Evolutionary conservation across 2,797 vertebrate species (phyloP), one percentile per base, ranked within the genome.

Genomic region (Notoglanidium macrostoma): DNA sequence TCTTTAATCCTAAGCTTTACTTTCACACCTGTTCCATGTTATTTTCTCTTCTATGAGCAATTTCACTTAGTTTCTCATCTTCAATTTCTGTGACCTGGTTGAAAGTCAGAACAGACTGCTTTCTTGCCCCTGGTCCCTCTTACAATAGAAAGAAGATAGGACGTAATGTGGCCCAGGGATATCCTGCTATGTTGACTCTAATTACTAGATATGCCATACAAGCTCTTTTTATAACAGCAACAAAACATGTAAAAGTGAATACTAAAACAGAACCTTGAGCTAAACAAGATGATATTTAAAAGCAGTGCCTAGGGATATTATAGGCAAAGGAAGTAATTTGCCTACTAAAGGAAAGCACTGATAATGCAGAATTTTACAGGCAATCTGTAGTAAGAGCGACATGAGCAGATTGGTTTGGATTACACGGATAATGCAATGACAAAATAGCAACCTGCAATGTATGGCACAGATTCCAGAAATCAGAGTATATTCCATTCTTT

Each of bases 151-250:
- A 88, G 57, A 29, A 19, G n/a, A 74, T 61, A 90, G 86, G 87
- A 87, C 72, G 23, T 74, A 76, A 73, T 55, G 19, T 49, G 23
- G 46, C 89, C 84, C 65, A 73, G 49, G 81, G 89, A 85, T 85
- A 57, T 67, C 51, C 63, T 44, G 63, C 63, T 44, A 70, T 51
- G 83, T 86, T 89, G 65, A 83, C 86, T 89, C 84, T 90, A 80
- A 89, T 91, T 91, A 91, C 74, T 54, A 84, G 49, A 85, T 70
- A 26, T 87, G 85, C 79, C 86, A 83, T 86, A 87, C 83, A 82
- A 54, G 49, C 80, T 86, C 82, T 87, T 89, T 86, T 83, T 89
- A 83, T 84, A 79, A 88, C 85, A 82, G 90, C 79, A 91, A 87
- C 86, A 87, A 88, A 88, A 83, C 61, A 87, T 82, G 57, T 85